A percentile compares a stretch with the other conserved stretches of the same genome.
Evolutionary conservation across 2,113 vertebrate species (phyloP).

Genomic region (Neotragus moschatus): DNA sequence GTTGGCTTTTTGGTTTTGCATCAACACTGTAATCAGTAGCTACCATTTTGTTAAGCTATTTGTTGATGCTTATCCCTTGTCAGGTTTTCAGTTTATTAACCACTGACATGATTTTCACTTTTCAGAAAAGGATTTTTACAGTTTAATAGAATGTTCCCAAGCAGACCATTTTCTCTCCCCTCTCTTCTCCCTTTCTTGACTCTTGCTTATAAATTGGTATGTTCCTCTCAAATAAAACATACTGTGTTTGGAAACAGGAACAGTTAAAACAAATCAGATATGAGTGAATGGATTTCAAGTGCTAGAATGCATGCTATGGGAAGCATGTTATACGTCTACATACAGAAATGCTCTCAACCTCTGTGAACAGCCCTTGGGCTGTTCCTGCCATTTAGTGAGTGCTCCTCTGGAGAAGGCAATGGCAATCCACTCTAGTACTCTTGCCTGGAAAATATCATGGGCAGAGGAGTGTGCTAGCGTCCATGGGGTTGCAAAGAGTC

Average conservation of each 20-base stretch:
- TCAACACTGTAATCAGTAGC: slow-evolving; percentile 63
- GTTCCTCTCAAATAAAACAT: not conserved
- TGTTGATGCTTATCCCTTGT: slow-evolving; percentile 73
- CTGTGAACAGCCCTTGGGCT: accelerated
- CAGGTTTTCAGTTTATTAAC: slow-evolving; percentile 68
- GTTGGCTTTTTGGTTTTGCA: slow-evolving; percentile 48
- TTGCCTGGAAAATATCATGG: too few species aligned
- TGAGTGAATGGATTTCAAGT: not conserved
- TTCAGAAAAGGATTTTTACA: slow-evolving; percentile 45
- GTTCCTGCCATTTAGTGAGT: not conserved
- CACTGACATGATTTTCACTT: slow-evolving; percentile 45
- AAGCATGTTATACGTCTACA: not conserved
- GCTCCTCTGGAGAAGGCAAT: not conserved
- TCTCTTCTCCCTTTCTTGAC: not conserved
- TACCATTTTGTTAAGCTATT: slow-evolving; percentile 74
- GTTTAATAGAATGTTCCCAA: slow-evolving; percentile 3
- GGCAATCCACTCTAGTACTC: too few species aligned
- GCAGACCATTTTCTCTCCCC: not conserved
- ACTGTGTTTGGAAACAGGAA: not conserved
- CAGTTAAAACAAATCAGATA: not conserved
- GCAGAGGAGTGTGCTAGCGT: too few species aligned
- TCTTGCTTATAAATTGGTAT: not conserved
- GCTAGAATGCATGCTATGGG: not conserved
- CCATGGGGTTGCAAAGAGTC: too few species aligned
- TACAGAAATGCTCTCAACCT: not conserved